A percentile compares a stretch with the other conserved stretches of the same genome.
Evolutionary conservation across 1,140 invertebrate genomes (phyloP).

Genomic region (Ceratosolen fusciceps): DNA sequence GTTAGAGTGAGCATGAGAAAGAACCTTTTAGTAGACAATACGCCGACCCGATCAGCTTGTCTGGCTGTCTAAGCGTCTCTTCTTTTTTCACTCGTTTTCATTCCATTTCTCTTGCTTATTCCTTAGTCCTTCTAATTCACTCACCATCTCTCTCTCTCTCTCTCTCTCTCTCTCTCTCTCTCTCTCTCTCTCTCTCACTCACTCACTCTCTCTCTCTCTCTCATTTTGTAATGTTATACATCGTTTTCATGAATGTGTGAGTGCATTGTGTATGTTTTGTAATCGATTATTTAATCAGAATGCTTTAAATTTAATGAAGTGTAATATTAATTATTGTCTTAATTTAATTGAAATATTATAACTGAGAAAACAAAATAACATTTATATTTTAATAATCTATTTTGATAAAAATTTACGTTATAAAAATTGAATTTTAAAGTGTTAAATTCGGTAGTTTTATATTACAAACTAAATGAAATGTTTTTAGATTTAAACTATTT

Average conservation of each 20-base stretch:
- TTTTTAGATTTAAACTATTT: no score
- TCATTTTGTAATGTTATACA: slow-evolving; percentile 3
- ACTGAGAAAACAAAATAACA: no score
- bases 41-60: slow-evolving; percentile 43
- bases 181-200: slow-evolving; percentile 1
- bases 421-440: no score
- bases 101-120: slow-evolving; percentile 10
- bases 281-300: no score
- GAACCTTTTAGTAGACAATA: slow-evolving; percentile 60
- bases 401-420: no score
- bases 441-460: no score
- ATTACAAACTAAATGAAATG: no score
- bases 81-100: slow-evolving; percentile 34
- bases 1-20: slow-evolving; percentile 41
- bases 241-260: not conserved
- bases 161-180: not conserved
- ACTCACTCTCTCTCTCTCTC: not conserved
- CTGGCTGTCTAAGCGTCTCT: slow-evolving; percentile 39
- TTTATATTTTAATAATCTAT: no score
- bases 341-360: no score
- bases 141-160: not conserved
- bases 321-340: no score
- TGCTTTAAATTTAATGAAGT: no score
- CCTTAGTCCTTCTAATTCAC: not conserved
- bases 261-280: no score